Conservation (phyloP, 1,140 invertebrate genomes). For the Caerostris extrusa region DNA sequence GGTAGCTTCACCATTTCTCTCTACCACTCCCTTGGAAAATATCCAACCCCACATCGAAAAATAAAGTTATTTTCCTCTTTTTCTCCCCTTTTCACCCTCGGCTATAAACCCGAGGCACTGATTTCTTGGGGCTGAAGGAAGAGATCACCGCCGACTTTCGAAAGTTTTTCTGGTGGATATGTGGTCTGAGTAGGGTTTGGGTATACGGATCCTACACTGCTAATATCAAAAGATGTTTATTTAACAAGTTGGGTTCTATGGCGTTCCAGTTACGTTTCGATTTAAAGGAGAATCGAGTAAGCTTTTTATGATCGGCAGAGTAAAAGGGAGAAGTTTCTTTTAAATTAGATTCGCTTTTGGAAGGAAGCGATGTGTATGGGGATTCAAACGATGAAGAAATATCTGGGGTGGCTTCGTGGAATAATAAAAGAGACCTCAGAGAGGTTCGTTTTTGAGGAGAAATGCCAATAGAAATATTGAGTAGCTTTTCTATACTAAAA, state of each 20-base stretch:
- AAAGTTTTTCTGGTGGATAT: conserved; percentile 67
- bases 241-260: conserved; percentile 38
- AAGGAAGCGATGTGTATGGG: background rate
- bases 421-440: background rate
- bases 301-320: background rate
- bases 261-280: background rate
- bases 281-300: conserved; percentile 20
- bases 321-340: conserved; percentile 1
- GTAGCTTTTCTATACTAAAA: too few relatives aligned
- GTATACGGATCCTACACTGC: conserved; percentile 40
- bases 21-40: conserved; percentile 47
- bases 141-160: background rate
- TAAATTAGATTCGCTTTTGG: background rate
- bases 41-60: conserved; percentile 66
- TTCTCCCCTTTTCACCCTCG: background rate
- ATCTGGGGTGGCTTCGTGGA: background rate
- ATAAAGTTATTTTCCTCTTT: conserved; percentile 69
- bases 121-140: background rate
- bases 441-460: background rate
- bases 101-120: conserved; percentile 69
- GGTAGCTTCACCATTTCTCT: conserved; percentile 33
- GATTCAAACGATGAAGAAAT: background rate
- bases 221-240: conserved; percentile 69
- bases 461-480: too few relatives aligned
- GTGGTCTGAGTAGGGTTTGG: conserved; percentile 14